phyloP scores from a whole-genome alignment of 2,113 vertebrate species.

The Nothobranchius furzeri region DNA sequence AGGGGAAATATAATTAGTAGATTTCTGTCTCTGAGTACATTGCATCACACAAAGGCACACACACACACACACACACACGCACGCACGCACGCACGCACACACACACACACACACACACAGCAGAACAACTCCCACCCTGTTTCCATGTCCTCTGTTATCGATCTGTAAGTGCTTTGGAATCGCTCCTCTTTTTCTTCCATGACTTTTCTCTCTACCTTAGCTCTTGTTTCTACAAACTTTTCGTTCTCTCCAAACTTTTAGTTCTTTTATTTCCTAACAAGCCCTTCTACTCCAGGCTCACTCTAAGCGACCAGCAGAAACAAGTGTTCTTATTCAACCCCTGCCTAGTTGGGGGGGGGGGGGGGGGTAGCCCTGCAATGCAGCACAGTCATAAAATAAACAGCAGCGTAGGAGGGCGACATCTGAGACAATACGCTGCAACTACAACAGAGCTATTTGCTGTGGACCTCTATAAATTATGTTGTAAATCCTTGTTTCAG shows the following conservation, averaged over 20 bases:
- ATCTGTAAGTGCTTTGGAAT: conserved; percentile 11
- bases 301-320: conserved; percentile 21
- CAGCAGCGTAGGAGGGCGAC: conserved; percentile 29
- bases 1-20: conserved; percentile 6
- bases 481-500: neutral
- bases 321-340: neutral
- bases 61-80: too few species aligned
- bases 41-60: conserved; percentile 18
- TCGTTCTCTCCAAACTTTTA: conserved; percentile 6
- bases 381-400: conserved; percentile 61
- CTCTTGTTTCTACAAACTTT: neutral
- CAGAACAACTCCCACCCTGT: neutral
- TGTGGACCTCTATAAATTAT: neutral
- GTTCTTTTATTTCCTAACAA: neutral
- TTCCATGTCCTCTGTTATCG: conserved; percentile 18
- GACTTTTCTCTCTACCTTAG: neutral
- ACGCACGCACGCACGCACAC: too few species aligned
- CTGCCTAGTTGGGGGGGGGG: conserved; percentile 13
- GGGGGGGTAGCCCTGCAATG: conserved; percentile 60
- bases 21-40: conserved; percentile 47
- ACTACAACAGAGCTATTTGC: neutral
- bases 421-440: conserved; percentile 25
- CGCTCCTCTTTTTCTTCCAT: neutral
- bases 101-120: conserved; percentile 1
- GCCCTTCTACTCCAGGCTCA: conserved; percentile 12